phyloP scores from a whole-genome alignment of 2,113 vertebrate species.

The Apodemus speciosus region DNA sequence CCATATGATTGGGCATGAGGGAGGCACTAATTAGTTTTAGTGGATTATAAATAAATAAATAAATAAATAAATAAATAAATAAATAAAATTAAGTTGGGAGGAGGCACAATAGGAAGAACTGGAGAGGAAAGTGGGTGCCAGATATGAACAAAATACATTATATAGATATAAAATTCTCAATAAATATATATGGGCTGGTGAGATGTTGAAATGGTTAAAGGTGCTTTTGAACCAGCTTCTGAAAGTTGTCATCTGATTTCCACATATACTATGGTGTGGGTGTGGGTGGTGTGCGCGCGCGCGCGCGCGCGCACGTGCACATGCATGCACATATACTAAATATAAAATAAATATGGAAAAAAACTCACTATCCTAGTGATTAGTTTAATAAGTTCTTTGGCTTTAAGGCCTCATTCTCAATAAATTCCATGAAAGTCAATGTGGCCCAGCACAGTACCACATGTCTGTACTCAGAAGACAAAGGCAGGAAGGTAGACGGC shows the following conservation, averaged over 20 bases:
- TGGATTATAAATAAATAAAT: neutral
- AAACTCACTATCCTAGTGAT: conserved; percentile 12
- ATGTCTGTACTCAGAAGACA: neutral
- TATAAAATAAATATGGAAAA: neutral
- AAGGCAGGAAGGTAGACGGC: neutral
- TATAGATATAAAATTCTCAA: neutral
- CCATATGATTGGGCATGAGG: neutral
- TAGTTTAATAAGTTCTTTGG: neutral
- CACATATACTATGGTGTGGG: neutral
- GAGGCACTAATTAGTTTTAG: neutral
- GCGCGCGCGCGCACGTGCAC: too few species aligned
- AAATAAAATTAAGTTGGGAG: neutral
- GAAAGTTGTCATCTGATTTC: neutral
- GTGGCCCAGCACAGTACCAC: neutral
- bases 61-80: neutral
- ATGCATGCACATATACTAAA: neutral
- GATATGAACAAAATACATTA: neutral
- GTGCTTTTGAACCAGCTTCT: neutral
- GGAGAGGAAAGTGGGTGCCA: neutral
- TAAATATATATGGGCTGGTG: neutral
- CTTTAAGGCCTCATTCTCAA: conserved; percentile 25
- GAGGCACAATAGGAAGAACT: neutral
- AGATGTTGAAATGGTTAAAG: neutral
- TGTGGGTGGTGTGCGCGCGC: too few species aligned
- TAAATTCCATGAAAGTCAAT: conserved; percentile 23